Evolutionary conservation across 2,797 vertebrate species (phyloP), one percentile per base, ranked within the genome.

Genomic region (Gallinago stenura): DNA sequence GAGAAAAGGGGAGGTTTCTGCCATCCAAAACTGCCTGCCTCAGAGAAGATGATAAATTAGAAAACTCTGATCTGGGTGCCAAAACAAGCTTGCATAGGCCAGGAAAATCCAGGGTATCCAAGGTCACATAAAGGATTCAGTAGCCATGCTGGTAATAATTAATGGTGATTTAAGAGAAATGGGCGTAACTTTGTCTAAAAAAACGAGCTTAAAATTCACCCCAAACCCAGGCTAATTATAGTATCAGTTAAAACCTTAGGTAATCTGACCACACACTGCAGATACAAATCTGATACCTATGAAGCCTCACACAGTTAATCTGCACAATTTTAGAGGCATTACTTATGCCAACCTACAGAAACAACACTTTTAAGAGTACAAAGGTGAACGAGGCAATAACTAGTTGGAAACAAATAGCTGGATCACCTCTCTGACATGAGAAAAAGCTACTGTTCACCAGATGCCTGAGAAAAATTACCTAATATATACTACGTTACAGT

Each of bases 221-320:
- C 53, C 93, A 86, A 92, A 93, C 90, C 78, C 15, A 37, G 26
- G 41, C 76, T 93, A 93, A 90, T 89, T 94, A 94, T 56, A 89
- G 87, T 4, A 0, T 82, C 76, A 93, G 41, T 85, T 78, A 89
- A 94, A 95, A 92, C 68, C 70, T 84, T 75, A 64, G 58, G 43
- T 75, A 80, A 80, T 89, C 77, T 85, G 86, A 89, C 70, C 89
- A 57, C 8, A 72, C 21, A 48, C 21, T 80, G 64, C 68, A 92
- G 91, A 86, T 85, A 82, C 15, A 87, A 84, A 95, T 94, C 73
- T 77, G 53, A 45, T 80, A 83, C 83, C 66, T 68, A n/a, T 20
- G 48, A 83, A 88, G 51, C 28, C 73, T 95, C 83, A 57, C 4
- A 6, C n/a, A 57, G 45, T 26, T 84, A 79, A 95, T 73, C 45